Base-by-base conservation (phyloP, 2,888 invertebrate genomes). In the Drosophila birchii region DNA sequence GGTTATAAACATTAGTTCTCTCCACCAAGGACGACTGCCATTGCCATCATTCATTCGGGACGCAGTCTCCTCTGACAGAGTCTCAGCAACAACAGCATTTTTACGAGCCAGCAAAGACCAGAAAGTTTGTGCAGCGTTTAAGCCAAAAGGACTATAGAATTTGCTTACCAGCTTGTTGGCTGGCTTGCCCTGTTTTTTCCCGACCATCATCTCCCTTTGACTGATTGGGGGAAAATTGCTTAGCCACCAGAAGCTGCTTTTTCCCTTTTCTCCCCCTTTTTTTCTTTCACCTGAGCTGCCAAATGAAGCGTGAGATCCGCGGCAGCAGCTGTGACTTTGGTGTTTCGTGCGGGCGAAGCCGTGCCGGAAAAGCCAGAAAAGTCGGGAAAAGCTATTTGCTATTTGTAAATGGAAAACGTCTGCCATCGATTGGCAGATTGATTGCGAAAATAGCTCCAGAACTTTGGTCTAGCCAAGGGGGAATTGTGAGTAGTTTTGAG, bases 111-210 rank as follows among this genome's bases (percentile, higher is more conserved):
- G 49, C 58, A 47, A 20, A 38, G 45, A 45, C 47, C 62, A 36
- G 45, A 81, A 85, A 88, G 75, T 88, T 82, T 72, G 75, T 55
- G 44, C 66, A 71, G 80, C 82, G 66, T 83, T 83, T 74, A 79
- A 83, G 86, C 86, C 84, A 49, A 68, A 53, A 58, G 68, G 72
- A 73, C 75, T 79, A 70, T 36, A 16, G 51, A 5, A 53, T 88
- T 86, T 76, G 81, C 69, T 78, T 88, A 88, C 75, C 72, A n/a
- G 26, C 29, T 29, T 6, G 49, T 43, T 32, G 36, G 59, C 6
- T 58, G 7, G 12, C 34, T 29, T 29, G 29, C 29, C 29, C 20
- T 26, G 26, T 16, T 20, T 34, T 51, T 51, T n/a, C 7, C 51
- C 49, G 32, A 32, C 39, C 43, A 26, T 6, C 43, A 26, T 6